Percentiles rank a stretch among this genome's conserved stretches.
Conservation (phyloP, 1,140 invertebrate genomes). For the Aphis craccivora region DNA sequence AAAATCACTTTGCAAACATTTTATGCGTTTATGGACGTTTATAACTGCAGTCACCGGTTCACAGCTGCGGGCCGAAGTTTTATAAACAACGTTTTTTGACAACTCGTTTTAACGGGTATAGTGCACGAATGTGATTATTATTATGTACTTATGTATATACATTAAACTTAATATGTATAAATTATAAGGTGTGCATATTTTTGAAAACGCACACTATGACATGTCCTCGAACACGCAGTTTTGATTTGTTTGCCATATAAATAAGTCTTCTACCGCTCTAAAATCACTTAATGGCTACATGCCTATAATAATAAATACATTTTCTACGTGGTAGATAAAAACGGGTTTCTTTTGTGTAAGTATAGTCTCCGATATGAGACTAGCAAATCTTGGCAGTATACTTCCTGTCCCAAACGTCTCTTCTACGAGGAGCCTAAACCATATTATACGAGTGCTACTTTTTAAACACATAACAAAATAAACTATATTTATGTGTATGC, state of each 20-base stretch:
- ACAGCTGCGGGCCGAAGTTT: neutral
- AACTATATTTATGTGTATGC: neutral
- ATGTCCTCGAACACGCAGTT: neutral
- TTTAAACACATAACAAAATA: neutral
- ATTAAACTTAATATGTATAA: neutral
- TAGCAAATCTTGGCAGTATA: neutral
- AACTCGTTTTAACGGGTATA: slow-evolving; percentile 10
- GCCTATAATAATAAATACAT: neutral
- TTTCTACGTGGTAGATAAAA: neutral
- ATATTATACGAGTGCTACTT: neutral
- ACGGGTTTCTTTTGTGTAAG: neutral
- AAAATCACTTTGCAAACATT: neutral
- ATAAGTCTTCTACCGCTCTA: neutral
- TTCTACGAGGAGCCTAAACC: neutral
- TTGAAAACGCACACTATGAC: neutral
- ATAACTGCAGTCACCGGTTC: neutral
- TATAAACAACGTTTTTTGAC: neutral
- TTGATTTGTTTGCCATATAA: slow-evolving; percentile 9
- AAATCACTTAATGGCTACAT: neutral
- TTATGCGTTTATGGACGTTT: neutral
- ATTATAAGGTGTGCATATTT: slow-evolving; percentile 2
- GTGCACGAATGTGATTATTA: neutral
- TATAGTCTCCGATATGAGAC: neutral
- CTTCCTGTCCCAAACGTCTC: neutral
- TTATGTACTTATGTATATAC: neutral